Evolutionary conservation across 1,140 invertebrate species (phyloP).

Genomic region (Aethina tumida): DNA sequence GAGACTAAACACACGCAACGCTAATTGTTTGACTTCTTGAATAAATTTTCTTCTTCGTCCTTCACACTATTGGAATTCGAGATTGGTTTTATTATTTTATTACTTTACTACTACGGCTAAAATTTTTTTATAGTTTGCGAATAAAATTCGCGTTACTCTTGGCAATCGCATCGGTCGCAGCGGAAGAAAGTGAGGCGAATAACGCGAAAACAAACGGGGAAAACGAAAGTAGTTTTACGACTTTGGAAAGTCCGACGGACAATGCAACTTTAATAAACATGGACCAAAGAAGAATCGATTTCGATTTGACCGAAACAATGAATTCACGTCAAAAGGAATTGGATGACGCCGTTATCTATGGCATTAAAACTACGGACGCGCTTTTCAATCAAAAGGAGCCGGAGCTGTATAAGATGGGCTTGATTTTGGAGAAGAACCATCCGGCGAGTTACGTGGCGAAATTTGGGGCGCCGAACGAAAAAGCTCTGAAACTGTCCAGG

Average conservation of each 20-base stretch:
- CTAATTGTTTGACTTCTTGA: too few species aligned
- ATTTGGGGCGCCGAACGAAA: constrained; percentile 58
- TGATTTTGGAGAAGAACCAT: constrained; percentile 51
- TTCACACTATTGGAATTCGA: too few species aligned
- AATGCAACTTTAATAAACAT: too few species aligned
- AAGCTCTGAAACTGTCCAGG: constrained; percentile 49
- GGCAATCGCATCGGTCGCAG: too few species aligned
- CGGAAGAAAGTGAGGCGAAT: too few species aligned
- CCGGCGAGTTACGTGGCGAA: constrained; percentile 63
- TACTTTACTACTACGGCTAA: too few species aligned
- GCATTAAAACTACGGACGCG: constrained; percentile 54
- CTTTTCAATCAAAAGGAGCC: constrained; percentile 56
- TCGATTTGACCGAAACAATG: constrained; percentile 2
- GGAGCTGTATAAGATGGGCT: constrained; percentile 54
- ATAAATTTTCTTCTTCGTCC: too few species aligned
- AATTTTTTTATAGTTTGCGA: too few species aligned
- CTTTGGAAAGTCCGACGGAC: too few species aligned
- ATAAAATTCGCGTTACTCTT: too few species aligned
- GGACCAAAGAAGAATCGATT: background rate
- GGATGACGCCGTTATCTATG: constrained; percentile 51
- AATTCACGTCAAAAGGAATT: constrained; percentile 39
- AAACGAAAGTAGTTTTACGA: constrained; percentile 1
- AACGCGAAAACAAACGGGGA: background rate
- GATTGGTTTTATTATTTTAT: too few species aligned
- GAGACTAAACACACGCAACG: too few species aligned